phyloP scores from a whole-genome alignment of 2,113 vertebrate species.

The Procavia capensis region DNA sequence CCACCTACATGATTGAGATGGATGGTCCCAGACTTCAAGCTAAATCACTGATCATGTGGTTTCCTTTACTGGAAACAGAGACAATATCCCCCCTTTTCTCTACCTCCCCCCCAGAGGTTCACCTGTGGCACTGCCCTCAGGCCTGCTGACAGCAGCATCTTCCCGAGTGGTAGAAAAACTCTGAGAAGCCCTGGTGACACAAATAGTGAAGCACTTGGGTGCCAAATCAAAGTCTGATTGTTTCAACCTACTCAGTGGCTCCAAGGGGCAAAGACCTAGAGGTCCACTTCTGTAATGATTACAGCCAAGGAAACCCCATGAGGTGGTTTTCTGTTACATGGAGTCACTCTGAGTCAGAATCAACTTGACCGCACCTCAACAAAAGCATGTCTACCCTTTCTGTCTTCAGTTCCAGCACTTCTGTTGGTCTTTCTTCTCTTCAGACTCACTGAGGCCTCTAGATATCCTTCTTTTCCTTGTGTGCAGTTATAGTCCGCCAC shows the following conservation, averaged over 20 bases:
- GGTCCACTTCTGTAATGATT: not conserved
- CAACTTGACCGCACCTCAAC: not conserved
- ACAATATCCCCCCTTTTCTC: too few relatives aligned
- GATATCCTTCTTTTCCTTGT: not conserved
- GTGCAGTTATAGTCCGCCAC: rapidly evolving
- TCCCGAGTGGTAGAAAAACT: not conserved
- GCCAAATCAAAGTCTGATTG: not conserved
- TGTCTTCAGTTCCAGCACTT: not conserved
- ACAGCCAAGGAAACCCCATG: not conserved
- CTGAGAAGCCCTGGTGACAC: not conserved
- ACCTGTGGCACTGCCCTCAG: not conserved
- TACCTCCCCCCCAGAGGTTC: not conserved
- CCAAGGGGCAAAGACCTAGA: too few relatives aligned
- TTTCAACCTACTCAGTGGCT: not conserved
- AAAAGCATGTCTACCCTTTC: not conserved
- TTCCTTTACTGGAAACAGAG: not conserved
- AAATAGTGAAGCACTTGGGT: not conserved
- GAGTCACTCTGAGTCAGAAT: too few relatives aligned
- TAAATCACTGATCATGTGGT: not conserved
- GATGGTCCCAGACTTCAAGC: not conserved
- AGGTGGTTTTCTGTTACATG: not conserved
- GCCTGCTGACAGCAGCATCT: not conserved
- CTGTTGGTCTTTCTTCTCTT: not conserved
- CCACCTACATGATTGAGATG: rapidly evolving
- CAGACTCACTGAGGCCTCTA: not conserved